Conservation (phyloP, 2,113 vertebrate genomes). For the Crotalus horridus region DNA sequence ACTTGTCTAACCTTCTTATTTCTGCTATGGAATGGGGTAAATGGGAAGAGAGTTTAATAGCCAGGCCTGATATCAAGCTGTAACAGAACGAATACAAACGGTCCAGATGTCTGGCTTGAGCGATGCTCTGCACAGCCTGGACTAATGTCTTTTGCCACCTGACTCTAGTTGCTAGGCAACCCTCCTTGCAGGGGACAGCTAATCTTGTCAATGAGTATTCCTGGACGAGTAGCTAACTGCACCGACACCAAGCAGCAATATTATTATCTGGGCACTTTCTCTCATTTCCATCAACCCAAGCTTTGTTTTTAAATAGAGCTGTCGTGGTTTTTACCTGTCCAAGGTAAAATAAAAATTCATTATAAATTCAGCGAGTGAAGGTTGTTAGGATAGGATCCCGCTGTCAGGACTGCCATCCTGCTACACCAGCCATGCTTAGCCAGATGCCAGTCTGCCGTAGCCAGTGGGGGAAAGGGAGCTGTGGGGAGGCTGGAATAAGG, state of each 20-base stretch:
- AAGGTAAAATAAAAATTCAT: neutral
- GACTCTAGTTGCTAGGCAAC: neutral
- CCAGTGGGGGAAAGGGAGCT: too few relatives aligned
- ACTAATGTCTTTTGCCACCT: neutral
- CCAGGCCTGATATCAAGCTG: neutral
- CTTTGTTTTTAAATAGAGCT: neutral
- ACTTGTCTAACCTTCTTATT: neutral
- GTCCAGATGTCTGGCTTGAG: neutral
- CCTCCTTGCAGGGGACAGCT: neutral
- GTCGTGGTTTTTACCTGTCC: neutral
- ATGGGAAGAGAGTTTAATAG: neutral
- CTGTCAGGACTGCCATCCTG: too few relatives aligned
- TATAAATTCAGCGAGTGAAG: neutral
- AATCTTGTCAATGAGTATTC: neutral
- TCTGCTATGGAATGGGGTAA: neutral
- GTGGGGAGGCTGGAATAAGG: too few relatives aligned
- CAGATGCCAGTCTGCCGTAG: too few relatives aligned
- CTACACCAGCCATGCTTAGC: too few relatives aligned
- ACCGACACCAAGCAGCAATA: neutral
- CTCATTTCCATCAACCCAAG: neutral
- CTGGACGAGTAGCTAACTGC: neutral
- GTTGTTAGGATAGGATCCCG: neutral
- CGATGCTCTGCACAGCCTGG: neutral
- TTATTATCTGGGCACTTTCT: neutral
- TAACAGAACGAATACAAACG: neutral